Percentiles rank a stretch among this genome's conserved stretches.
Conservation (phyloP, 1,140 invertebrate species). For the Heliothis virescens region DNA sequence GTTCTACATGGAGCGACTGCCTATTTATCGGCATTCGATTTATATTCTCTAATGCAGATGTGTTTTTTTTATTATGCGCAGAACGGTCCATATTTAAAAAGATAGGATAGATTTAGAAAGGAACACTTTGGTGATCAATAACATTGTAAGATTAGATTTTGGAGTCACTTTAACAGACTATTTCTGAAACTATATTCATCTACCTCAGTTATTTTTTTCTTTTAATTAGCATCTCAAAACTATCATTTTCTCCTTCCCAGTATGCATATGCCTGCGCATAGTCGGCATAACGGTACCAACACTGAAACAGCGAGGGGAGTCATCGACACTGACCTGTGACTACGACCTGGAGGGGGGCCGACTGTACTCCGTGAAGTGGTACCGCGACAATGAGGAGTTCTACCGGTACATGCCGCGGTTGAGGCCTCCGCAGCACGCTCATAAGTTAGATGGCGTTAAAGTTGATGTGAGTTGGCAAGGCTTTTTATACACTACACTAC, state of each 20-base stretch:
- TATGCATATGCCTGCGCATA: constrained; percentile 70
- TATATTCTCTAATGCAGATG: too few relatives aligned
- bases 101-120: too few relatives aligned
- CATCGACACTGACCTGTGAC: constrained; percentile 79
- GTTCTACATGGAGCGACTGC: too few relatives aligned
- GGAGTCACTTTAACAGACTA: too few relatives aligned
- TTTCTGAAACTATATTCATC: too few relatives aligned
- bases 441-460: constrained; percentile 76
- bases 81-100: too few relatives aligned
- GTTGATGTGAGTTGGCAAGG: constrained; percentile 72
- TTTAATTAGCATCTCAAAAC: neutral
- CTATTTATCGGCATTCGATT: too few relatives aligned
- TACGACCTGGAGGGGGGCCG: constrained; percentile 86
- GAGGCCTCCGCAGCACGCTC: constrained; percentile 76
- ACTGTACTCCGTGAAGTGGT: constrained; percentile 94
- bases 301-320: constrained; percentile 75
- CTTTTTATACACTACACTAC: neutral
- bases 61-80: too few relatives aligned
- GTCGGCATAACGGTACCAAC: constrained; percentile 73
- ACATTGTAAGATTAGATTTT: too few relatives aligned
- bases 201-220: neutral
- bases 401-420: constrained; percentile 91
- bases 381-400: constrained; percentile 92
- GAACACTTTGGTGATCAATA: too few relatives aligned
- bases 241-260: neutral